phyloP scores from a whole-genome alignment of 2,113 vertebrate species.

The Oryzias javanicus region DNA sequence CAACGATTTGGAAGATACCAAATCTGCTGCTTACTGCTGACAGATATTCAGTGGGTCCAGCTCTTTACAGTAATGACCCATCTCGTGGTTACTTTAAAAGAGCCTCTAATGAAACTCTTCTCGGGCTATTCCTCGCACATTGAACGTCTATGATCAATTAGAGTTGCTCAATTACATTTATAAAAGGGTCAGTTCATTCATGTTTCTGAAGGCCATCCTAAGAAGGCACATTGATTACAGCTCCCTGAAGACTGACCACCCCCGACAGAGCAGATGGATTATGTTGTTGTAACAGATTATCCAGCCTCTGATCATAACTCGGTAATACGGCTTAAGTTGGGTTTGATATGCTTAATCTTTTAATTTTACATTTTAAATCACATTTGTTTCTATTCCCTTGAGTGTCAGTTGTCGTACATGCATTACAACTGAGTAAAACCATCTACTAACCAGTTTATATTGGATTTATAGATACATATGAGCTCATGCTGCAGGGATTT shows the following conservation, averaged over 20 bases:
- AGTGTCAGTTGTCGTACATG: neutral
- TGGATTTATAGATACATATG: neutral
- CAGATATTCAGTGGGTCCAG: conserved; percentile 18
- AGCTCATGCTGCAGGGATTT: neutral
- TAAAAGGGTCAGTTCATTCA: conserved; percentile 12
- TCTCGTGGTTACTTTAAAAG: conserved; percentile 18
- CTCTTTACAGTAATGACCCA: conserved; percentile 22
- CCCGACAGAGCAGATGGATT: conserved; percentile 41
- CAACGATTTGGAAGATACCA: conserved; percentile 60
- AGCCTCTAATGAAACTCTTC: neutral
- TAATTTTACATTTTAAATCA: neutral
- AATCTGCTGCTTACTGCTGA: conserved; percentile 38
- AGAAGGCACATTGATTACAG: conserved; percentile 30
- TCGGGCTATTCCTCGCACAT: neutral
- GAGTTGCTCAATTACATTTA: neutral
- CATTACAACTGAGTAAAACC: too few species aligned
- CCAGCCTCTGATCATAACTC: conserved; percentile 19
- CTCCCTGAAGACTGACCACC: conserved; percentile 32
- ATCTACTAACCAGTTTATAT: too few species aligned
- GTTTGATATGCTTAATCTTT: conserved; percentile 41
- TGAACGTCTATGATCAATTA: neutral
- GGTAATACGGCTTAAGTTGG: conserved; percentile 26
- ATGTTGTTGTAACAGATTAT: conserved; percentile 38
- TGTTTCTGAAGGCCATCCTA: conserved; percentile 12
- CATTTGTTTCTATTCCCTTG: neutral